Evolutionary conservation across 2,797 vertebrate genomes (phyloP).

Genomic region (Amblyopsis hoosieri): DNA sequence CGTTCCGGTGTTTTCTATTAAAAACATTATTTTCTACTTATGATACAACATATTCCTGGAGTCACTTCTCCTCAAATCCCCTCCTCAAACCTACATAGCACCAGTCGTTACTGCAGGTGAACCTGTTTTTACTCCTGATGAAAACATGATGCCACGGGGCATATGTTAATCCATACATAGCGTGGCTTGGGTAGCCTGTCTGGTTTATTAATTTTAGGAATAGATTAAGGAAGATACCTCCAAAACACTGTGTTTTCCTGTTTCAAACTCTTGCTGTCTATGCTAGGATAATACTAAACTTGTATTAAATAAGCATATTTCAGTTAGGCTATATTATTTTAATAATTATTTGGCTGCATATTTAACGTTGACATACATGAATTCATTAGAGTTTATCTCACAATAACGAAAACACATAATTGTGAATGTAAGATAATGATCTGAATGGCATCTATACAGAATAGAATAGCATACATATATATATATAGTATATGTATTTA

Average conservation of each 20-base stretch:
- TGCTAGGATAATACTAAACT: neutral
- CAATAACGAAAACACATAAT: too few species aligned
- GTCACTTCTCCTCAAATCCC: slow-evolving; percentile 2
- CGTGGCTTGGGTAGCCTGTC: slow-evolving; percentile 76
- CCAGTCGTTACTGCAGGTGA: slow-evolving; percentile 41
- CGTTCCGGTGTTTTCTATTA: too few species aligned
- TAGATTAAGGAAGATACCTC: slow-evolving; percentile 51
- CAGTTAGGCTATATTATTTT: neutral
- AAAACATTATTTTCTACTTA: too few species aligned
- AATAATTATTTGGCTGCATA: neutral
- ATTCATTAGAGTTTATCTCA: slow-evolving; percentile 1
- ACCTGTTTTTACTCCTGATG: slow-evolving; percentile 39
- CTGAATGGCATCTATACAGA: too few species aligned
- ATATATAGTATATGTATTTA: too few species aligned
- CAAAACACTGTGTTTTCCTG: slow-evolving; percentile 24
- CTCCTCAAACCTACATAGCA: slow-evolving; percentile 9
- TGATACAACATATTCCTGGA: neutral
- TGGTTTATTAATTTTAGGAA: slow-evolving; percentile 59
- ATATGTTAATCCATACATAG: slow-evolving; percentile 72
- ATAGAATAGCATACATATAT: too few species aligned
- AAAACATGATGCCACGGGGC: slow-evolving; percentile 52
- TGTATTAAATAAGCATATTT: neutral
- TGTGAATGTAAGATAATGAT: too few species aligned
- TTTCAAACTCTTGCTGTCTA: neutral
- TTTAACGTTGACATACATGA: too few species aligned